A percentile compares a stretch with the other conserved stretches of the same genome.
phyloP scores from a whole-genome alignment of 2,113 vertebrate species.

The Sialia sialis region DNA sequence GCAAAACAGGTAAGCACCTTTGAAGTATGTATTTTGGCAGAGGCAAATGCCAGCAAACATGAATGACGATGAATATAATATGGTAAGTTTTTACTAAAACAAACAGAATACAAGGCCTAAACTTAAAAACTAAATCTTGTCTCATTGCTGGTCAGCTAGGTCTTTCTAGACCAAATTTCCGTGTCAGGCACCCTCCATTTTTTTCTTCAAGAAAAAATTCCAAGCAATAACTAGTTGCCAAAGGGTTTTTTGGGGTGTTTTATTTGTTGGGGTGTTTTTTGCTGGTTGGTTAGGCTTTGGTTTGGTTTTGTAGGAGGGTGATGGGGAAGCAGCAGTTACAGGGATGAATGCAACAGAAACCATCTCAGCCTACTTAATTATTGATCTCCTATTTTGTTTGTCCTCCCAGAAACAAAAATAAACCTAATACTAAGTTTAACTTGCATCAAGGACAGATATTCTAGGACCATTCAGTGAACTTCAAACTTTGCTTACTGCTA shows the following conservation, averaged over 20 bases:
- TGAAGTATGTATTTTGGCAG: background rate
- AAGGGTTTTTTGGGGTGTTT: background rate
- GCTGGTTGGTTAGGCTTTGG: background rate
- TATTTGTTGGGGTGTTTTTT: no score
- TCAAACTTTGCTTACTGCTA: background rate
- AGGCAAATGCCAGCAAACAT: background rate
- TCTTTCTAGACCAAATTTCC: background rate
- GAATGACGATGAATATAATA: background rate
- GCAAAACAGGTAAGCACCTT: background rate
- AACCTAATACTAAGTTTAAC: background rate
- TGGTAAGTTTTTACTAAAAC: background rate
- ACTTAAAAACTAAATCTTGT: background rate
- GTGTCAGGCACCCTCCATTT: background rate
- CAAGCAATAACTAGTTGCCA: background rate
- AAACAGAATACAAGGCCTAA: background rate
- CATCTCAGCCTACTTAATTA: background rate
- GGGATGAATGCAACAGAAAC: background rate
- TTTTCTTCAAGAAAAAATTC: background rate
- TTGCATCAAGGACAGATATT: background rate
- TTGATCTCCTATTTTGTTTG: background rate
- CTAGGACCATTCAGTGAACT: background rate
- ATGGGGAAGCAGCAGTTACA: background rate
- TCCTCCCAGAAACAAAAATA: background rate
- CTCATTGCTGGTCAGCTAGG: background rate
- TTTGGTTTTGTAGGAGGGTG: background rate